Evolutionary conservation across 2,113 vertebrate genomes (phyloP), one percentile per base, ranked within the genome.

Genomic region (Puma concolor): DNA sequence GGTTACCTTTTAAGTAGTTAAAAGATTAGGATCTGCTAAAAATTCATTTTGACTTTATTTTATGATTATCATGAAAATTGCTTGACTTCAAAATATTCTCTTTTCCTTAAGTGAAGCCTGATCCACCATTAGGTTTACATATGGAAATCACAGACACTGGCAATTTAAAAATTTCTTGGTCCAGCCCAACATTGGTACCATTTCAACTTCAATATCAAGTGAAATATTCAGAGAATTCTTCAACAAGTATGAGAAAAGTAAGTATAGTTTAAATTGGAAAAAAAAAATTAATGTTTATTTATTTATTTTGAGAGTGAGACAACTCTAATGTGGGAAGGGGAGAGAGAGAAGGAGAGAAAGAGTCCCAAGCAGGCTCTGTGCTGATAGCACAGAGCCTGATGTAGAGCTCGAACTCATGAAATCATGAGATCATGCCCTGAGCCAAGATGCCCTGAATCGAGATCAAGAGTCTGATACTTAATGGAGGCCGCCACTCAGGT

Each of bases 111-210:
- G 99, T 99, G 95, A 99, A 98, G 97, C 99, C 99, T n/a, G 98
- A 99, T 64, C 98, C 99, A 93, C 99, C 99, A 1, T 36, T 94
- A 77, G 97, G 99, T 97, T 98, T 99, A 77, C 98, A 74, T 36
- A 98, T 99, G 77, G 98, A 98, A 91, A 99, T 99, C 98, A 99
- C 99, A 67, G 98, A 98, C 14, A 63, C 98, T 33, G 99, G 99
- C 21, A 96, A 98, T 33, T 98, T 99, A 97, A 98, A 98, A 88
- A 79, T 99, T 38, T 98, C 98, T 89, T 99, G 99, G 99, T 98
- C 98, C 3, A 93, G 86, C 16, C 90, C 98, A 36, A 89, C 76
- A 5, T 38, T 57, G n/a, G 21, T 84, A 67, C 96, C 95, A 0
- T 98, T 98, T 72, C 98, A 81, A 0, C 98, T 99, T 91, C 98